Evolutionary conservation across 2,797 vertebrate genomes (phyloP).

Genomic region (Uromys caudimaculatus): DNA sequence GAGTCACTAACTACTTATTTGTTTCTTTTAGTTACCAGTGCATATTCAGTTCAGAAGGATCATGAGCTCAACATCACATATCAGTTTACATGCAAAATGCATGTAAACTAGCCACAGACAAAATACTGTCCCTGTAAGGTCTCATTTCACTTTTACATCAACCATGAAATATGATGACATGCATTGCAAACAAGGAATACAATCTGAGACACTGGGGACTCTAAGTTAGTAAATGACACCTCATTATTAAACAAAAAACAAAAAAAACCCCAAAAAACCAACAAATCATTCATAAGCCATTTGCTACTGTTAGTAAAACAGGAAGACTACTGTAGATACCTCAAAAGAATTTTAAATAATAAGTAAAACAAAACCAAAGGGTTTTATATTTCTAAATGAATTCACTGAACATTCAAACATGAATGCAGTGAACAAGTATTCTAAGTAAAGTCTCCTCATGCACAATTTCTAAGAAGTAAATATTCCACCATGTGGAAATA

Average conservation of each 20-base stretch:
- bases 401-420: not conserved
- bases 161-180: not conserved
- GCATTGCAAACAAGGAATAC: not conserved
- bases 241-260: not conserved
- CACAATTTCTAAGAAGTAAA: not conserved
- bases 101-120: not conserved
- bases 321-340: not conserved
- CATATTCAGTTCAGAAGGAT: not conserved
- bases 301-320: constrained; percentile 12
- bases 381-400: constrained; percentile 27
- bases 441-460: not conserved
- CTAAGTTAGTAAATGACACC: not conserved
- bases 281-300: not conserved
- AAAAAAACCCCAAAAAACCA: not conserved
- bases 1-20: not conserved
- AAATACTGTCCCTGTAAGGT: not conserved
- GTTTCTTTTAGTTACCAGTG: not conserved
- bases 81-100: not conserved
- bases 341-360: constrained; percentile 7
- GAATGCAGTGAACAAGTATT: not conserved
- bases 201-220: not conserved
- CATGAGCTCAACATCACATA: not conserved
- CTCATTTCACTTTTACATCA: not conserved
- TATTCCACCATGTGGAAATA: not conserved
- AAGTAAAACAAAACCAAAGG: not conserved